Conservation (phyloP, 2,797 vertebrate genomes). For the Rhinoraja longicauda region DNA sequence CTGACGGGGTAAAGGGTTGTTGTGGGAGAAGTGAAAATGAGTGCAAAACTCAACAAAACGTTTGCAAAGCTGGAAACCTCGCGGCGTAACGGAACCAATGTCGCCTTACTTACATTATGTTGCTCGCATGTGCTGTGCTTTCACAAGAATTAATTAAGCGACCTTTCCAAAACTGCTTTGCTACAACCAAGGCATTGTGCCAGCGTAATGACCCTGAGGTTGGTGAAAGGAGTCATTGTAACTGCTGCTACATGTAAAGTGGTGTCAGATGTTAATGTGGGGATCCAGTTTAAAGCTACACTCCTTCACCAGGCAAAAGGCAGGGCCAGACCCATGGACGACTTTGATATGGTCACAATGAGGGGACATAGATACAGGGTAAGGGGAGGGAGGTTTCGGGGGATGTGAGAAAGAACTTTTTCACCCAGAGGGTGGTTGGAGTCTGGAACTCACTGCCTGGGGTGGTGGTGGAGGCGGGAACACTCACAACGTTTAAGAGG, state of each 20-base stretch:
- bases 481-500: too few species aligned
- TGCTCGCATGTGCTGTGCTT: background rate
- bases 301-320: background rate
- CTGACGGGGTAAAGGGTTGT: background rate
- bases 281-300: conserved; percentile 4
- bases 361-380: too few species aligned
- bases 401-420: too few species aligned
- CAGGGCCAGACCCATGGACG: background rate
- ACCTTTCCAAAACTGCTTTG: conserved; percentile 3
- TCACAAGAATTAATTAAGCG: conserved; percentile 10
- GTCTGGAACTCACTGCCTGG: too few species aligned
- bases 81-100: background rate
- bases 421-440: too few species aligned
- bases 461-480: too few species aligned
- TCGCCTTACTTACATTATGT: background rate
- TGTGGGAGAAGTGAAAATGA: background rate
- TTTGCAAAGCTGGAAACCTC: background rate
- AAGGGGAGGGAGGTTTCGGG: too few species aligned
- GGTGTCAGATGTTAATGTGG: conserved; percentile 29
- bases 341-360: background rate
- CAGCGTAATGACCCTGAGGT: background rate
- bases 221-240: conserved; percentile 17
- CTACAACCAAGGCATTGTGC: conserved; percentile 21
- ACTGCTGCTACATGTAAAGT: background rate
- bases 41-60: background rate